phyloP scores from a whole-genome alignment of 2,888 invertebrate species.

The Torymus aiolomorphi region DNA sequence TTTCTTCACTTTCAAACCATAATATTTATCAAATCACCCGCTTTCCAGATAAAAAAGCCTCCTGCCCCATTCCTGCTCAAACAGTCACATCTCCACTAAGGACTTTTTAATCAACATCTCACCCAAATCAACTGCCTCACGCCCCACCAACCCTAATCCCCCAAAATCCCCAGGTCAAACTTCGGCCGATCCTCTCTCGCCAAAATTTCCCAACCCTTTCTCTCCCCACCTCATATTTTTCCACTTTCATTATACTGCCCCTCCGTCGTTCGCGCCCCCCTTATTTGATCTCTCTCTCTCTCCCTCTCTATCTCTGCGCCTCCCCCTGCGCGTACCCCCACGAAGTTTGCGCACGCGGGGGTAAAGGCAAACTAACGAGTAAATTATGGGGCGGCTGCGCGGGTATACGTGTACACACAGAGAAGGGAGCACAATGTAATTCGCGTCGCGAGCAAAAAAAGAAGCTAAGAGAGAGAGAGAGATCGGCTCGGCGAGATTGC shows the following conservation, averaged over 20 bases:
- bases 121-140: too few species aligned
- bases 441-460: slow-evolving; percentile 59
- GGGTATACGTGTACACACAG: slow-evolving; percentile 35
- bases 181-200: background rate
- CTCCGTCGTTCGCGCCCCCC: slow-evolving; percentile 46
- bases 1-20: too few species aligned
- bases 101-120: too few species aligned
- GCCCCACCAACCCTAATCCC: too few species aligned
- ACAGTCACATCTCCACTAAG: too few species aligned
- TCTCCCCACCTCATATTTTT: slow-evolving; percentile 51
- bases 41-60: too few species aligned
- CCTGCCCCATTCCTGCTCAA: too few species aligned
- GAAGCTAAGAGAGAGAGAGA: slow-evolving; percentile 39
- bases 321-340: slow-evolving; percentile 59
- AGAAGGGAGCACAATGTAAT: slow-evolving; percentile 22
- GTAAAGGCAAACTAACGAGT: slow-evolving; percentile 69
- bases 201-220: slow-evolving; percentile 62
- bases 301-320: slow-evolving; percentile 53
- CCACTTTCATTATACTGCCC: slow-evolving; percentile 35
- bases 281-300: slow-evolving; percentile 60
- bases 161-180: too few species aligned
- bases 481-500: slow-evolving; percentile 70
- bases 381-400: slow-evolving; percentile 73
- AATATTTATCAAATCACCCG: too few species aligned
- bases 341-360: slow-evolving; percentile 34